Conservation (phyloP, 2,113 vertebrate genomes). For the Lophius piscatorius region DNA sequence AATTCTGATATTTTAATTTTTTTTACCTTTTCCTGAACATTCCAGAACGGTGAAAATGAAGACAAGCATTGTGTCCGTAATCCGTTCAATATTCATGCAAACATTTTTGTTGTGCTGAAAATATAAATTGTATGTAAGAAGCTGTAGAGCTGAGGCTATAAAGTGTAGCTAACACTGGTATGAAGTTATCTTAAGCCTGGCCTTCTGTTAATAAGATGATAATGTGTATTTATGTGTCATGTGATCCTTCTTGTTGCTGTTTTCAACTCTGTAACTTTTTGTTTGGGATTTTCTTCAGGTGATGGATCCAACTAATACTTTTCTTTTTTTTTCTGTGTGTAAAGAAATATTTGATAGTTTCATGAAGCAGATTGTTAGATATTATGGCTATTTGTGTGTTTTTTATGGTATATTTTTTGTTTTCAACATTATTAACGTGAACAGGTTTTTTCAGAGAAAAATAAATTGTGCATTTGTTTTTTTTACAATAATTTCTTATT, state of each 20-base stretch:
- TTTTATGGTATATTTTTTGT: not conserved
- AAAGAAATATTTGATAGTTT: constrained; percentile 10
- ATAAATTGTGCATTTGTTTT: not conserved
- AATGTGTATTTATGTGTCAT: no score
- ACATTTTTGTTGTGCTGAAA: constrained; percentile 4
- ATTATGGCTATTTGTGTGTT: not conserved
- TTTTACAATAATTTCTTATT: not conserved
- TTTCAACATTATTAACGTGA: no score
- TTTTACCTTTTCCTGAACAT: constrained; percentile 36
- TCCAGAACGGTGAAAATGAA: constrained; percentile 48
- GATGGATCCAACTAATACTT: constrained; percentile 8
- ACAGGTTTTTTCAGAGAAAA: no score
- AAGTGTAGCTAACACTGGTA: not conserved
- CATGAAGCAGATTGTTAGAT: constrained; percentile 9
- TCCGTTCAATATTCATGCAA: constrained; percentile 9
- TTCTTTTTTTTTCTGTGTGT: not conserved
- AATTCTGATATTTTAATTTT: constrained; percentile 42
- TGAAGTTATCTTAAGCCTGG: constrained; percentile 12
- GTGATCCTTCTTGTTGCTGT: no score
- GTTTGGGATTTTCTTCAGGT: constrained; percentile 10
- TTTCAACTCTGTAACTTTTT: not conserved
- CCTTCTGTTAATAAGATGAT: no score
- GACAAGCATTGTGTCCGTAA: constrained; percentile 25
- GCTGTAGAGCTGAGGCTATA: not conserved
- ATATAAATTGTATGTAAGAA: constrained; percentile 1